phyloP scores from a whole-genome alignment of 1,140 invertebrate genomes.

The Camponotus pennsylvanicus region DNA sequence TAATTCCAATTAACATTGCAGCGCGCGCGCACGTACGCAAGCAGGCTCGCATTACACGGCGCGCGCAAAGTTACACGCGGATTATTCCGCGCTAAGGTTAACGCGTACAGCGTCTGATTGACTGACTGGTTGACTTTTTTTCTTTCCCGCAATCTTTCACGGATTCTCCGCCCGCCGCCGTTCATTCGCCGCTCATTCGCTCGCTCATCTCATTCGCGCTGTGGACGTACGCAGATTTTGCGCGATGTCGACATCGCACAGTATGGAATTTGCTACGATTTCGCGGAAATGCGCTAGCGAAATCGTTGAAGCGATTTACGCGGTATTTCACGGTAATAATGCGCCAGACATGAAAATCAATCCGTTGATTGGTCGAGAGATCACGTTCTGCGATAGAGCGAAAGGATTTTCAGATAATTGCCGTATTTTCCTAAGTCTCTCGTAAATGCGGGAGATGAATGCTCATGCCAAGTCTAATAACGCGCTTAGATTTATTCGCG shows the following conservation, averaged over 20 bases:
- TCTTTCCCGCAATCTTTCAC: slow-evolving; percentile 44
- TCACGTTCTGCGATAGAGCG: slow-evolving; percentile 15
- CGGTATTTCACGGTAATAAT: slow-evolving; percentile 5
- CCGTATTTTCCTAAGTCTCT: slow-evolving; percentile 10
- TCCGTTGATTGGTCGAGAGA: slow-evolving; percentile 36
- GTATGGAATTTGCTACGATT: slow-evolving; percentile 60
- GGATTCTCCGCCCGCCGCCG: background rate
- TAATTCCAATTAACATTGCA: slow-evolving; percentile 76
- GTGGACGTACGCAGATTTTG: slow-evolving; percentile 43
- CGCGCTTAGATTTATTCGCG: background rate
- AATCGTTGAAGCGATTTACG: slow-evolving; percentile 20
- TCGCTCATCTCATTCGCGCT: background rate
- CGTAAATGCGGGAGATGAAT: background rate
- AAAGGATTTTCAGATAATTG: slow-evolving; percentile 41
- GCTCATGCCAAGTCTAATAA: background rate
- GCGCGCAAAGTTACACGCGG: slow-evolving; percentile 59
- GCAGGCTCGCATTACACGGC: slow-evolving; percentile 49
- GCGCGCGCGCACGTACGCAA: slow-evolving; percentile 23
- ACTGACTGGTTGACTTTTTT: slow-evolving; percentile 51
- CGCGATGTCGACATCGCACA: slow-evolving; percentile 50
- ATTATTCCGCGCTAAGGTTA: slow-evolving; percentile 68
- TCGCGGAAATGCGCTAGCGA: slow-evolving; percentile 21
- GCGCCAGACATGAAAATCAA: slow-evolving; percentile 35
- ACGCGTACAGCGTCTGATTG: slow-evolving; percentile 52
- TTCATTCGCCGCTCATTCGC: background rate